A percentile compares a stretch with the other conserved stretches of the same genome.
Conservation (phyloP, 1,140 invertebrate genomes). For the Ips typographus region DNA sequence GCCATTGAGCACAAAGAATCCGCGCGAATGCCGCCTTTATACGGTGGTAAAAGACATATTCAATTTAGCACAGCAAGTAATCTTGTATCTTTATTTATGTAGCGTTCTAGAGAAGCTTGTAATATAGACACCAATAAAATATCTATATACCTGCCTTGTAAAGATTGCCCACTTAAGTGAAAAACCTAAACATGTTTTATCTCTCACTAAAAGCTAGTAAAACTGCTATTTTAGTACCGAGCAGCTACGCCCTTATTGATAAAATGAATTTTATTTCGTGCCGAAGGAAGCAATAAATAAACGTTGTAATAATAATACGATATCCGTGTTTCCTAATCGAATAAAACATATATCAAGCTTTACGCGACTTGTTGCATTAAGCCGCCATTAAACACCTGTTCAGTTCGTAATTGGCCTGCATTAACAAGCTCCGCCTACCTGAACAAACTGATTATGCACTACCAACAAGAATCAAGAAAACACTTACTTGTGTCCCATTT, state of each 20-base stretch:
- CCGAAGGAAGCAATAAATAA: not conserved
- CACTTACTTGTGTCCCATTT: conserved; percentile 89
- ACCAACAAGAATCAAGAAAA: not conserved
- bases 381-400: too few species aligned
- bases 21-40: not conserved
- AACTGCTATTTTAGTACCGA: conserved; percentile 4
- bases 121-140: conserved; percentile 9
- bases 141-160: conserved; percentile 5
- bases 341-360: too few species aligned
- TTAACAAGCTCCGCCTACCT: too few species aligned
- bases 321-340: too few species aligned
- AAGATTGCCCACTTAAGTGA: conserved; percentile 8
- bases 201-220: conserved; percentile 8
- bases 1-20: not conserved
- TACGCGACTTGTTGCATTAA: too few species aligned
- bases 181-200: not conserved
- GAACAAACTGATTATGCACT: too few species aligned
- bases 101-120: conserved; percentile 2
- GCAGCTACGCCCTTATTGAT: conserved; percentile 7
- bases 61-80: conserved; percentile 6
- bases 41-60: conserved; percentile 1
- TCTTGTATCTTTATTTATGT: conserved; percentile 21
- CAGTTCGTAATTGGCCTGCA: too few species aligned
- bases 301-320: not conserved
- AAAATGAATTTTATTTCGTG: not conserved